A percentile compares a stretch with the other conserved stretches of the same genome.
phyloP scores from a whole-genome alignment of 2,113 vertebrate genomes.

The Lophochroa leadbeateri region DNA sequence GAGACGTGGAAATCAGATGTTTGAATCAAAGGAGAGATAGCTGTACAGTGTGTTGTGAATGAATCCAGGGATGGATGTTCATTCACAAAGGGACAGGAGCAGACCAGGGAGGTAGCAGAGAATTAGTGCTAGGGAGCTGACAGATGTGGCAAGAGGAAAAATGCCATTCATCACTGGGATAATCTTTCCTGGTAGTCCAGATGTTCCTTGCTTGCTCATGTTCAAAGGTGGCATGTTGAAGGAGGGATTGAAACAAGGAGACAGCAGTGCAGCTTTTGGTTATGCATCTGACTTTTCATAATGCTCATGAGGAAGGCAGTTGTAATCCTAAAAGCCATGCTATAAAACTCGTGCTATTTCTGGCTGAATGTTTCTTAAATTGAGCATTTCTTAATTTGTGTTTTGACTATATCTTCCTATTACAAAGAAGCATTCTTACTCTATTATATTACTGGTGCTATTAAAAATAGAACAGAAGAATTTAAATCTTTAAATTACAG shows the following conservation, averaged over 20 bases:
- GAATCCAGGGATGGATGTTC: neutral
- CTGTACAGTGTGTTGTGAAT: neutral
- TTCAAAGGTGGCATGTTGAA: neutral
- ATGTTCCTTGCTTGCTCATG: accelerated
- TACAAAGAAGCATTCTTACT: neutral
- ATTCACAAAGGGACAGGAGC: neutral
- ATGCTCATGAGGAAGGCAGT: neutral
- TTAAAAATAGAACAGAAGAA: neutral
- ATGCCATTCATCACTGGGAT: accelerated
- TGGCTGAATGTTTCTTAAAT: neutral
- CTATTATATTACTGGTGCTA: neutral
- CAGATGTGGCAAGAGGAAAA: too few relatives aligned
- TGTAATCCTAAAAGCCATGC: neutral
- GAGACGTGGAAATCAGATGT: accelerated
- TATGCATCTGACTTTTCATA: neutral
- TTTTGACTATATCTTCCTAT: neutral
- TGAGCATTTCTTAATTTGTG: neutral
- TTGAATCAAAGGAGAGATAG: neutral
- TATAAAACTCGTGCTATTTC: neutral
- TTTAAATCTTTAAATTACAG: neutral
- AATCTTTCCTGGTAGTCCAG: neutral
- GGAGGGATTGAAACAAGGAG: neutral
- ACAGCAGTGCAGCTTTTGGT: neutral
- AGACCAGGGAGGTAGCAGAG: neutral
- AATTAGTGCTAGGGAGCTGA: neutral